phyloP scores from a whole-genome alignment of 2,113 vertebrate genomes.

The Cololabis saira region DNA sequence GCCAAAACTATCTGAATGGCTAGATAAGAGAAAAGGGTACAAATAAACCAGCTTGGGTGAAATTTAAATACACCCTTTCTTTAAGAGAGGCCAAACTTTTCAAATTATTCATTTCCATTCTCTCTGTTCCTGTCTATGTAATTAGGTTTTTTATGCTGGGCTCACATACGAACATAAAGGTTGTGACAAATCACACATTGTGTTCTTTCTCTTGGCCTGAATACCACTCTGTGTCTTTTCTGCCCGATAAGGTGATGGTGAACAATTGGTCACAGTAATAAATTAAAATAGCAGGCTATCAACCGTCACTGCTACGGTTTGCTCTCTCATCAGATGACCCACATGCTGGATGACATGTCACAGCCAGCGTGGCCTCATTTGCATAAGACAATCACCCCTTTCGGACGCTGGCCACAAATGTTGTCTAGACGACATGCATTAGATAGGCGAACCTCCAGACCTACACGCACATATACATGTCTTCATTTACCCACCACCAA shows the following conservation, averaged over 20 bases:
- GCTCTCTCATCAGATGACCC: constrained; percentile 69
- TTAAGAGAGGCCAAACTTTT: constrained; percentile 7
- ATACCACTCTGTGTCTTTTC: constrained; percentile 51
- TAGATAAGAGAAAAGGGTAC: not conserved
- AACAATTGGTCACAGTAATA: constrained; percentile 74
- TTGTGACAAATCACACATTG: constrained; percentile 53
- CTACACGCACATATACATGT: constrained; percentile 24
- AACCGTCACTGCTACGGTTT: constrained; percentile 55
- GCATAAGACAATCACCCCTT: constrained; percentile 89
- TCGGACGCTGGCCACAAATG: constrained; percentile 84
- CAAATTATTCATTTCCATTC: constrained; percentile 4
- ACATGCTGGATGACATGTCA: constrained; percentile 77
- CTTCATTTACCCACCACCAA: constrained; percentile 65
- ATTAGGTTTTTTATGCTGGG: constrained; percentile 22
- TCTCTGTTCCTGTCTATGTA: not conserved
- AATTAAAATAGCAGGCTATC: constrained; percentile 67
- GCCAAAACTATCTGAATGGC: too few species aligned
- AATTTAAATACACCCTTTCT: not conserved
- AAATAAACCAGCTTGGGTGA: not conserved
- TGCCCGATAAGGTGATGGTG: constrained; percentile 54
- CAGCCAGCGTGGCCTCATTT: constrained; percentile 83
- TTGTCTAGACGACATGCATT: constrained; percentile 93
- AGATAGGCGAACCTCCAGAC: constrained; percentile 82
- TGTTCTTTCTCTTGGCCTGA: constrained; percentile 46
- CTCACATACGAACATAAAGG: constrained; percentile 29